Evolutionary conservation across 1,140 invertebrate genomes (phyloP).

Genomic region (Lepidurus arcticus): DNA sequence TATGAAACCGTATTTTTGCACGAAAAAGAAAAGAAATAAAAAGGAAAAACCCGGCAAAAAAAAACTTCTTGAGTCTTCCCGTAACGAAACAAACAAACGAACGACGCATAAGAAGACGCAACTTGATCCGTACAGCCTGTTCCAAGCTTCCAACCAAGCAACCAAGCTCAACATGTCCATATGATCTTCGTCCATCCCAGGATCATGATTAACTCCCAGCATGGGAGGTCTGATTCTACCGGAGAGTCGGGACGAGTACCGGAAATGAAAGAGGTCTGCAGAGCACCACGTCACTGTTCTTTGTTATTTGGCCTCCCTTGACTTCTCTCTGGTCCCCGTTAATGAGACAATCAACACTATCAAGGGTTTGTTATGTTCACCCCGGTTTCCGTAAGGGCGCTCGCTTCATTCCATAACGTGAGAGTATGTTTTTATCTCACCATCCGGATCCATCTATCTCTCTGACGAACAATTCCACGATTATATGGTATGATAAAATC

Average conservation of each 20-base stretch:
- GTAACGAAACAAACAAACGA: constrained; percentile 5
- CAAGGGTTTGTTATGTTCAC: constrained; percentile 9
- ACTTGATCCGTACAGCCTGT: neutral
- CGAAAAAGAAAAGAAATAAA: neutral
- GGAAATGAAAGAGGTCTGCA: constrained; percentile 16
- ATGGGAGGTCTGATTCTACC: neutral
- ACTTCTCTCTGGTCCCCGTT: constrained; percentile 4
- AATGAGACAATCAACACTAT: constrained; percentile 16
- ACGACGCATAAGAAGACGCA: neutral
- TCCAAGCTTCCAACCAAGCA: constrained; percentile 5
- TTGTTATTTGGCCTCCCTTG: constrained; percentile 9
- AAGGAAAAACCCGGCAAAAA: neutral
- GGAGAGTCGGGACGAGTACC: neutral
- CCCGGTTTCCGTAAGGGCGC: neutral
- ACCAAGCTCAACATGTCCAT: constrained; percentile 6
- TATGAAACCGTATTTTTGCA: too few relatives aligned
- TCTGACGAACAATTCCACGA: neutral
- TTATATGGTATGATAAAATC: neutral
- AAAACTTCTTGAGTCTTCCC: neutral
- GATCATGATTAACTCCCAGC: constrained; percentile 18
- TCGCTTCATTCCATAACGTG: neutral
- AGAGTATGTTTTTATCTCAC: neutral
- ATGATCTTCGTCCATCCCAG: neutral
- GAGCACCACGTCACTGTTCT: neutral
- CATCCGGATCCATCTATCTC: neutral